Evolutionary conservation across 2,113 vertebrate species (phyloP).

Genomic region (Bos taurus): ARS-UCD2.0 NC_037328.1:43666501-43667000

Average conservation of each 20-base stretch:
- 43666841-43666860: neutral
- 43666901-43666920: neutral
- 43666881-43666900: neutral
- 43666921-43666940: neutral
- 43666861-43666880: neutral
- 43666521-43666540: neutral
- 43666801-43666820: neutral
- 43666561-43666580: neutral
- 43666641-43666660: neutral
- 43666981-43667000: neutral
- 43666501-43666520: neutral
- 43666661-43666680: neutral
- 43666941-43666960: neutral
- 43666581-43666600: neutral
- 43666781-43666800: neutral
- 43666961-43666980: neutral
- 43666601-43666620: neutral
- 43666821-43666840: neutral
- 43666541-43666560: neutral
- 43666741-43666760: neutral
- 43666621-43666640: neutral
- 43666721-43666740: neutral
- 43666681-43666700: neutral
- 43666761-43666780: neutral
- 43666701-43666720: neutral